These are phyloP conservation scores for Lutra lutra DNA, from an alignment of 2,797 vertebrate species.

Conservation along the genomic window DNA sequence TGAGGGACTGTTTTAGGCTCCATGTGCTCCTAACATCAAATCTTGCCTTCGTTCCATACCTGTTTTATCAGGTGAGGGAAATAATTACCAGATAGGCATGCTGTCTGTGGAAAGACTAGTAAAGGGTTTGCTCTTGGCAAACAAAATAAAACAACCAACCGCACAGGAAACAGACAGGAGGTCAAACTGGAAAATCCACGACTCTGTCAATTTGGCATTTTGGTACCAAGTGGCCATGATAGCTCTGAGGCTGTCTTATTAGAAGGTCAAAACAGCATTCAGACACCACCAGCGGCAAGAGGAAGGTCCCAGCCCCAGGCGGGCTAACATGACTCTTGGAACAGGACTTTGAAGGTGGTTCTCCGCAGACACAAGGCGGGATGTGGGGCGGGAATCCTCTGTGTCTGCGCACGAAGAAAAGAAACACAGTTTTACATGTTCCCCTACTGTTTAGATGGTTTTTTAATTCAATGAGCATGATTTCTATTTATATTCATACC, in stretches of 20 bases:
- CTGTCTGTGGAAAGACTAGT: background rate
- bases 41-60: background rate
- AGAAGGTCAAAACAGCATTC: background rate
- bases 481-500: background rate
- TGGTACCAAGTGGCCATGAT: background rate
- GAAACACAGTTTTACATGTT: background rate
- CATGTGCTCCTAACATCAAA: background rate
- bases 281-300: no score
- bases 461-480: background rate
- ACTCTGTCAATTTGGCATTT: background rate
- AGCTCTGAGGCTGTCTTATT: background rate
- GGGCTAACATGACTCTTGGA: rapidly evolving
- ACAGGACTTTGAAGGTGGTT: background rate
- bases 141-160: background rate
- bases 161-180: background rate
- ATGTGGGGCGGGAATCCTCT: background rate
- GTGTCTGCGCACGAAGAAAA: rapidly evolving
- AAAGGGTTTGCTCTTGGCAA: constrained; percentile 34
- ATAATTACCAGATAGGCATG: background rate
- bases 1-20: background rate
- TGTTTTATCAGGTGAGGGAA: background rate
- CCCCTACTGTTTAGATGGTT: background rate
- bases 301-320: background rate
- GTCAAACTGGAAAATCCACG: background rate
- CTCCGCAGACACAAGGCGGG: background rate